phyloP scores from a whole-genome alignment of 2,797 vertebrate species.

The Hoplostethus atlanticus region DNA sequence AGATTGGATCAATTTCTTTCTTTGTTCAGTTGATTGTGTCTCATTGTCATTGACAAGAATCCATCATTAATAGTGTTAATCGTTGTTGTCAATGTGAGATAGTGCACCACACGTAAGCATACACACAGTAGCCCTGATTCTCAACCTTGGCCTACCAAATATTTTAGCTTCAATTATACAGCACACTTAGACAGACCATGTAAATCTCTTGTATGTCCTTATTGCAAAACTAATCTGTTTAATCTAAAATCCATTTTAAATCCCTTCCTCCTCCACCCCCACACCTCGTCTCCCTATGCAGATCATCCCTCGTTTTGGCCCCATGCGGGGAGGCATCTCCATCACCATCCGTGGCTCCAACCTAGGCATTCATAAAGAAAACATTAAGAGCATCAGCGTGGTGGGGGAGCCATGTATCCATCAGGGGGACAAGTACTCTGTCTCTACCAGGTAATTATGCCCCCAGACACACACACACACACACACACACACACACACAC shows the following conservation, averaged over 20 bases:
- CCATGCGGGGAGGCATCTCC: conserved; percentile 90
- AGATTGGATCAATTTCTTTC: conserved; percentile 64
- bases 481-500: background rate
- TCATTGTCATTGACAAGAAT: conserved; percentile 70
- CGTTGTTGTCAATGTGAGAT: conserved; percentile 18
- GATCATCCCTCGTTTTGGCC: conserved; percentile 92
- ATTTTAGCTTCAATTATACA: conserved; percentile 32
- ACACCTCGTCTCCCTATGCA: conserved; percentile 62
- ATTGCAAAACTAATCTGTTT: conserved; percentile 52
- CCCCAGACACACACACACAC: conserved; percentile 20
- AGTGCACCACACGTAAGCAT: conserved; percentile 35
- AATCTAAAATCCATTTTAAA: conserved; percentile 55
- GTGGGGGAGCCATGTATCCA: conserved; percentile 88
- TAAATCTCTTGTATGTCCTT: conserved; percentile 51
- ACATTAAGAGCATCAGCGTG: conserved; percentile 90
- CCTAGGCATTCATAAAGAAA: conserved; percentile 89
- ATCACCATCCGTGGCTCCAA: conserved; percentile 96
- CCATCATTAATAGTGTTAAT: conserved; percentile 40
- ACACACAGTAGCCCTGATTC: conserved; percentile 25
- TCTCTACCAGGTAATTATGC: conserved; percentile 91
- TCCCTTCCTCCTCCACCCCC: conserved; percentile 29
- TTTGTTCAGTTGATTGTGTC: conserved; percentile 54
- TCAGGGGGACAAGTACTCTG: conserved; percentile 88
- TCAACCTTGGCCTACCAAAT: conserved; percentile 30
- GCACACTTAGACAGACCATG: conserved; percentile 39